A percentile compares a stretch with the other conserved stretches of the same genome.
phyloP scores from a whole-genome alignment of 1,140 invertebrate species.

The Polyergus mexicanus region DNA sequence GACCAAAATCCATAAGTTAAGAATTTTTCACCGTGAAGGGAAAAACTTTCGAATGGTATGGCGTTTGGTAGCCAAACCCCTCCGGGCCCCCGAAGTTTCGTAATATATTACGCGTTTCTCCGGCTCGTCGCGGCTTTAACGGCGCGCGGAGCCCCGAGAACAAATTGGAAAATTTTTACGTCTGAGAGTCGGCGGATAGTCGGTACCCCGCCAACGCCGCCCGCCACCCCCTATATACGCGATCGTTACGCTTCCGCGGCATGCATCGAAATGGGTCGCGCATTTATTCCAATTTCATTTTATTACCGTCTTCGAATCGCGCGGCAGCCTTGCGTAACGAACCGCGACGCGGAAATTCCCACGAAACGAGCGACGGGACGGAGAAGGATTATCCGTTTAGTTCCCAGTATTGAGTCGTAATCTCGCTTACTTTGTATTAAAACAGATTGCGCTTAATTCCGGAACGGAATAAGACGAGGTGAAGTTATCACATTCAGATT shows the following conservation, averaged over 20 bases:
- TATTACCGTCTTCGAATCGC: constrained; percentile 23
- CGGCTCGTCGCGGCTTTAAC: constrained; percentile 79
- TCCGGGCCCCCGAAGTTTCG: constrained; percentile 80
- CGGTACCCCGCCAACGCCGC: background rate
- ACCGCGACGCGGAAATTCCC: constrained; percentile 29
- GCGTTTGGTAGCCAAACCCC: constrained; percentile 74
- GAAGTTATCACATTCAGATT: background rate
- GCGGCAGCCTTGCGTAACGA: constrained; percentile 18
- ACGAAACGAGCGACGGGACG: background rate
- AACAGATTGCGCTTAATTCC: constrained; percentile 32
- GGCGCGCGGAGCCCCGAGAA: constrained; percentile 75
- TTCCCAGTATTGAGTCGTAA: constrained; percentile 30
- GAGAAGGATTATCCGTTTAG: constrained; percentile 28
- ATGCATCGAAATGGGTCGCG: constrained; percentile 29
- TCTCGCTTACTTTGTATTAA: constrained; percentile 48
- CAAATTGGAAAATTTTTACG: constrained; percentile 85
- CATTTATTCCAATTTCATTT: constrained; percentile 60
- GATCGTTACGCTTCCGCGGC: constrained; percentile 51
- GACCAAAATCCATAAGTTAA: constrained; percentile 85
- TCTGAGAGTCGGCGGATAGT: constrained; percentile 74
- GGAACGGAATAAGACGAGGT: constrained; percentile 4
- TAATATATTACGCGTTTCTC: constrained; percentile 85
- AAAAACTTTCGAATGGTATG: constrained; percentile 85
- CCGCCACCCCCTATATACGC: background rate
- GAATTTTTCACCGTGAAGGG: constrained; percentile 83